These are phyloP conservation scores for Phasia obesa DNA, from an alignment of 2,888 invertebrate species.

Conservation along the genomic window DNA sequence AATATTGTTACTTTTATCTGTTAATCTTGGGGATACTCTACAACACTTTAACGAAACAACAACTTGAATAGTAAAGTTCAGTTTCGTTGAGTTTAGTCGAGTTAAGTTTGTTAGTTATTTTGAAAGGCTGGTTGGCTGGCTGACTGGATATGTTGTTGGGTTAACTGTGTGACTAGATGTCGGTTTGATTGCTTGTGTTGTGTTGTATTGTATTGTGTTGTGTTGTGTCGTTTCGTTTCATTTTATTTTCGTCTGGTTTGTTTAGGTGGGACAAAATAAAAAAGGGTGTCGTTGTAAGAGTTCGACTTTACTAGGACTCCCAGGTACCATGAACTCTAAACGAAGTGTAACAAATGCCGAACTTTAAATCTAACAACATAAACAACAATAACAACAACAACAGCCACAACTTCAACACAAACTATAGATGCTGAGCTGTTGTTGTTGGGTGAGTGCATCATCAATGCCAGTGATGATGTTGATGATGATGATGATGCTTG, in stretches of 20 bases:
- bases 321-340: conserved; percentile 69
- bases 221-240: conserved; percentile 36
- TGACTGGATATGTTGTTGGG: conserved; percentile 51
- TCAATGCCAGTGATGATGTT: conserved; percentile 23
- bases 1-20: conserved; percentile 58
- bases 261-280: conserved; percentile 30
- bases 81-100: conserved; percentile 41
- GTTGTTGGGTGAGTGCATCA: conserved; percentile 40
- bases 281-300: conserved; percentile 57
- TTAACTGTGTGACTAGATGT: conserved; percentile 53
- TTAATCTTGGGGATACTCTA: conserved; percentile 56
- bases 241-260: conserved; percentile 41
- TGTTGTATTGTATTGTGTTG: conserved; percentile 9
- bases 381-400: conserved; percentile 18
- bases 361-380: conserved; percentile 58
- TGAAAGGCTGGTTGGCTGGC: conserved; percentile 43
- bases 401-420: conserved; percentile 14
- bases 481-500: conserved; percentile 48
- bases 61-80: conserved; percentile 58
- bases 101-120: conserved; percentile 56
- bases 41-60: conserved; percentile 44
- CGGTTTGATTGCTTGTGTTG: conserved; percentile 41
- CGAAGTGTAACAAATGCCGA: conserved; percentile 70
- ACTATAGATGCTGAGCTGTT: conserved; percentile 31
- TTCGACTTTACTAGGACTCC: conserved; percentile 60